Evolutionary conservation across 2,888 invertebrate species (phyloP).

Genomic region (Desoria tigrina): DNA sequence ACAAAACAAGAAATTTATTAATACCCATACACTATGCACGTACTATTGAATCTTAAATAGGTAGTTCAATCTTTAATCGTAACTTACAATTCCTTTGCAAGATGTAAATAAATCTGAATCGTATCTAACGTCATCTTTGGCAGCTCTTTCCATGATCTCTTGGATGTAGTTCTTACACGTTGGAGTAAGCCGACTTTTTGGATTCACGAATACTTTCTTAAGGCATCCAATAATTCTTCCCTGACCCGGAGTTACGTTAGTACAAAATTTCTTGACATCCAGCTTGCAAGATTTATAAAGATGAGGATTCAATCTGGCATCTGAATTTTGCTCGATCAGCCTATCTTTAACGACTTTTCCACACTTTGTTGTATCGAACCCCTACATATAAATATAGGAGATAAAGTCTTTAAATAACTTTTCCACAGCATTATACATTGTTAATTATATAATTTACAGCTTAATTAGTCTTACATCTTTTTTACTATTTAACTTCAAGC

Average conservation of each 20-base stretch:
- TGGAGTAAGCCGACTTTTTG: conserved; percentile 35
- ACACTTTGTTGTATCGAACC: conserved; percentile 63
- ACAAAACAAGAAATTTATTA: neutral
- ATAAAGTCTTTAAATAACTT: conserved; percentile 3
- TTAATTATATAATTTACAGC: neutral
- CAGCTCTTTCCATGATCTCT: conserved; percentile 79
- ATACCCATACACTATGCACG: too few relatives aligned
- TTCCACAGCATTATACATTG: neutral
- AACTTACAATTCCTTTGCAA: conserved; percentile 67
- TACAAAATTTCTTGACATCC: conserved; percentile 77
- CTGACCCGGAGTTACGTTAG: conserved; percentile 57
- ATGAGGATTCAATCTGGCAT: conserved; percentile 62
- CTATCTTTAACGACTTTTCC: conserved; percentile 80
- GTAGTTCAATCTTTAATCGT: neutral
- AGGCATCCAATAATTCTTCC: conserved; percentile 48
- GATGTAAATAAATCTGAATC: conserved; percentile 82
- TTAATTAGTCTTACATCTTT: conserved; percentile 34
- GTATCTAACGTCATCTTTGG: conserved; percentile 78
- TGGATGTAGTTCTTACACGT: conserved; percentile 81
- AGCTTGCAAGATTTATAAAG: conserved; percentile 76
- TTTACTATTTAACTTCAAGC: conserved; percentile 39
- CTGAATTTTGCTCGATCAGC: conserved; percentile 85
- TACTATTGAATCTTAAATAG: neutral
- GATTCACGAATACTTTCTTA: conserved; percentile 43
- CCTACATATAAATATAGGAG: too few relatives aligned